phyloP scores from a whole-genome alignment of 2,888 invertebrate species.

The Eupithecia pulchellata region DNA sequence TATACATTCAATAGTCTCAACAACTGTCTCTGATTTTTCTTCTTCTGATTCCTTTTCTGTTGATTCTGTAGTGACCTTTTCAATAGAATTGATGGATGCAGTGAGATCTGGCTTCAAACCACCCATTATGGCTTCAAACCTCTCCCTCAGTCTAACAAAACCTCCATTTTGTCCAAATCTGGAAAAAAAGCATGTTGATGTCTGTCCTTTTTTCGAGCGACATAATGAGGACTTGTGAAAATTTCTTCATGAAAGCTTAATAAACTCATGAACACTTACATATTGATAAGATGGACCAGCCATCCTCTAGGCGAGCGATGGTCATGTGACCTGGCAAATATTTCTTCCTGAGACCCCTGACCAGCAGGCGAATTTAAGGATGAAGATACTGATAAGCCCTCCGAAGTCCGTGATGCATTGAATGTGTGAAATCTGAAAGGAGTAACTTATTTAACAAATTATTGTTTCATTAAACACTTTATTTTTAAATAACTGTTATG shows the following conservation, averaged over 20 bases:
- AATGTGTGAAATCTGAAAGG: constrained; percentile 91
- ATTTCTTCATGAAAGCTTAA: neutral
- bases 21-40: constrained; percentile 59
- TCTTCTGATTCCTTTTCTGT: constrained; percentile 74
- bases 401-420: constrained; percentile 91
- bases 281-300: constrained; percentile 98
- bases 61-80: constrained; percentile 73
- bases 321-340: constrained; percentile 91
- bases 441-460: neutral
- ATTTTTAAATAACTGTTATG: neutral
- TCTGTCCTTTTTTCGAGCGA: too few relatives aligned
- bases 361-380: constrained; percentile 77
- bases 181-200: constrained; percentile 1
- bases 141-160: constrained; percentile 93
- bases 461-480: neutral
- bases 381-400: constrained; percentile 75
- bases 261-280: constrained; percentile 67
- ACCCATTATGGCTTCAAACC: constrained; percentile 91
- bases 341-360: constrained; percentile 79
- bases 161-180: constrained; percentile 96
- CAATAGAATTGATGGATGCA: constrained; percentile 71
- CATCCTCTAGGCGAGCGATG: constrained; percentile 95
- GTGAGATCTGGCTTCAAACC: constrained; percentile 82
- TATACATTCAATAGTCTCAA: constrained; percentile 58
- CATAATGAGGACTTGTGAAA: neutral